These are phyloP conservation scores for Lamprotornis superbus DNA, from an alignment of 2,113 vertebrate genomes.

Conservation along the genomic window DNA sequence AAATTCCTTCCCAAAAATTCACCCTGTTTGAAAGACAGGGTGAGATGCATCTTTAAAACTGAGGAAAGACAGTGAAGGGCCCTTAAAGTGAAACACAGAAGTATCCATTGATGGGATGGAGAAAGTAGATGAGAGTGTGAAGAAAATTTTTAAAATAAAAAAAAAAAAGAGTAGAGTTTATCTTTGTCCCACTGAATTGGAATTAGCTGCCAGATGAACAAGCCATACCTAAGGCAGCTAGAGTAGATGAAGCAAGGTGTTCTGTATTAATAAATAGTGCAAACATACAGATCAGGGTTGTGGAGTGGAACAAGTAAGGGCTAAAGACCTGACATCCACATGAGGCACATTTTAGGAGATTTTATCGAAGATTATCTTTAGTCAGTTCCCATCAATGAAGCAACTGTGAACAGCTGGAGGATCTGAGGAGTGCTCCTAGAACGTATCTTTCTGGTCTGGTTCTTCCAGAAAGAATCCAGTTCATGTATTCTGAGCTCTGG, in stretches of 20 bases:
- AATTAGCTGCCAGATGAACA: background rate
- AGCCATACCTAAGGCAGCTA: background rate
- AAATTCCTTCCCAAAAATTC: background rate
- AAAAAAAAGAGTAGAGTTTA: background rate
- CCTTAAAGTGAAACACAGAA: background rate
- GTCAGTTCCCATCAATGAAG: background rate
- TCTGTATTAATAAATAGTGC: background rate
- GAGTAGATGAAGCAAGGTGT: background rate
- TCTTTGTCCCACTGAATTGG: background rate
- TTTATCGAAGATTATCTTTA: background rate
- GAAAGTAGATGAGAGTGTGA: background rate
- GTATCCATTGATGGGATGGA: background rate
- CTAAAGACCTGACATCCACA: background rate
- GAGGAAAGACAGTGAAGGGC: background rate
- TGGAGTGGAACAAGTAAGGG: background rate
- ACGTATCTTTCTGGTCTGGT: background rate
- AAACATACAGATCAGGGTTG: background rate
- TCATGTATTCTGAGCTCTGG: background rate
- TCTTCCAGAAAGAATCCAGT: background rate
- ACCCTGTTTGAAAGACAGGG: background rate
- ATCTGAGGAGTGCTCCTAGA: background rate
- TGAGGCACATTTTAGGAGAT: background rate
- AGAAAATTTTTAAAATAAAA: background rate
- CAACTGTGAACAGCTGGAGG: background rate
- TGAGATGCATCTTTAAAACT: background rate